Evolutionary conservation across 2,113 vertebrate genomes (phyloP).

Genomic region (Elephas maximus): DNA sequence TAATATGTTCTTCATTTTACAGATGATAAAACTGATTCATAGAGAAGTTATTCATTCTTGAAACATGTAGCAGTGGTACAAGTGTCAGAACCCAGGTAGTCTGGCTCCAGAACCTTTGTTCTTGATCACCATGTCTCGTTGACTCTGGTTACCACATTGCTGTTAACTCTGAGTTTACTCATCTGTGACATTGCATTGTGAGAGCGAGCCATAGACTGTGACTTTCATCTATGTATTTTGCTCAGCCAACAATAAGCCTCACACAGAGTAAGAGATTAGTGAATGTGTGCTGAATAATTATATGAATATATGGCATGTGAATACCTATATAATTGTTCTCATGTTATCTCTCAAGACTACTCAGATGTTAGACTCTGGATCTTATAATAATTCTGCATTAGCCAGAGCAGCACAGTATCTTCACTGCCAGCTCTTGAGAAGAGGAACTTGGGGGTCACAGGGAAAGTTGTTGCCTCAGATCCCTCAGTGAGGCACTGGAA

Average conservation of each 20-base stretch:
- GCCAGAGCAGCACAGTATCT: not conserved
- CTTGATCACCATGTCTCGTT: rapidly evolving
- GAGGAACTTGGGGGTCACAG: not conserved
- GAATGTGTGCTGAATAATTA: no score
- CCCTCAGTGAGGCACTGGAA: not conserved
- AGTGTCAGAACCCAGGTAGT: rapidly evolving
- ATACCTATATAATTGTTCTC: not conserved
- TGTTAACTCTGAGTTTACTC: no score
- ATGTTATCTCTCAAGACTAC: not conserved
- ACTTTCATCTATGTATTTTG: not conserved
- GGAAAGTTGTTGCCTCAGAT: not conserved
- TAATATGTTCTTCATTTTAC: not conserved
- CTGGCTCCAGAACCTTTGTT: no score
- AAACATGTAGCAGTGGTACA: not conserved
- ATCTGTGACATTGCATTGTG: not conserved
- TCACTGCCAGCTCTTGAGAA: not conserved
- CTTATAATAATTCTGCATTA: not conserved
- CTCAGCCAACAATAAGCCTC: not conserved
- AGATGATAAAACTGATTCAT: no score
- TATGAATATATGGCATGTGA: rapidly evolving
- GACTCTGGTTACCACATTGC: no score
- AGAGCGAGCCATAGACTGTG: not conserved
- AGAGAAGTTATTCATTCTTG: not conserved
- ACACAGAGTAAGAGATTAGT: not conserved
- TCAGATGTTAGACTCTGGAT: not conserved